These are phyloP conservation scores for Crotalus helleri DNA, from an alignment of 2,113 vertebrate genomes.

Conservation along the genomic window DNA sequence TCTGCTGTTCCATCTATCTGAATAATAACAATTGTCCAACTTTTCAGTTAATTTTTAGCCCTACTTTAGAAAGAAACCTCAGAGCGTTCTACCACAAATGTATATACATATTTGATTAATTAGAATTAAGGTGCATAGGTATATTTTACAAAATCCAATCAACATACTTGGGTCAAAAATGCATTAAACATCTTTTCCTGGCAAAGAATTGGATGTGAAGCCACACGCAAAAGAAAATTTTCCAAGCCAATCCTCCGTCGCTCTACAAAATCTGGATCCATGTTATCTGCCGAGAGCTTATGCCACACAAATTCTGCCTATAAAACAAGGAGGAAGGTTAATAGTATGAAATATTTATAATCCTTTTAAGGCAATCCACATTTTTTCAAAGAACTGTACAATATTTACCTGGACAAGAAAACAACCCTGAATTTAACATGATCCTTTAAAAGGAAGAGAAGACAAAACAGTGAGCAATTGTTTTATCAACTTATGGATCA, in stretches of 20 bases:
- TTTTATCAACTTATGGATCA: not conserved
- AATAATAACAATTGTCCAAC: not conserved
- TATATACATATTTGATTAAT: not conserved
- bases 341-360: not conserved
- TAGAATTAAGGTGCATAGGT: not conserved
- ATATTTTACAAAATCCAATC: not conserved
- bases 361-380: not conserved
- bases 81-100: not conserved
- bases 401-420: not conserved
- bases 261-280: slow-evolving; percentile 98
- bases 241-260: slow-evolving; percentile 91
- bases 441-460: not conserved
- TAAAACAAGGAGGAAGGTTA: slow-evolving; percentile 48
- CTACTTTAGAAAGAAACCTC: not conserved
- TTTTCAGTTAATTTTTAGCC: not conserved
- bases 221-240: slow-evolving; percentile 91
- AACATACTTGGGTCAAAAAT: slow-evolving; percentile 88
- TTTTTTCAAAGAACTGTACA: not conserved
- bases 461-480: not conserved
- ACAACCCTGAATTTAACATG: not conserved
- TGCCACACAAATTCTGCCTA: slow-evolving; percentile 99
- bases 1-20: not conserved
- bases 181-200: slow-evolving; percentile 87
- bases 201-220: slow-evolving; percentile 86
- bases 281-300: slow-evolving; percentile 94